Evolutionary conservation across 2,797 vertebrate species (phyloP).

Genomic region (Miichthys miiuy): DNA sequence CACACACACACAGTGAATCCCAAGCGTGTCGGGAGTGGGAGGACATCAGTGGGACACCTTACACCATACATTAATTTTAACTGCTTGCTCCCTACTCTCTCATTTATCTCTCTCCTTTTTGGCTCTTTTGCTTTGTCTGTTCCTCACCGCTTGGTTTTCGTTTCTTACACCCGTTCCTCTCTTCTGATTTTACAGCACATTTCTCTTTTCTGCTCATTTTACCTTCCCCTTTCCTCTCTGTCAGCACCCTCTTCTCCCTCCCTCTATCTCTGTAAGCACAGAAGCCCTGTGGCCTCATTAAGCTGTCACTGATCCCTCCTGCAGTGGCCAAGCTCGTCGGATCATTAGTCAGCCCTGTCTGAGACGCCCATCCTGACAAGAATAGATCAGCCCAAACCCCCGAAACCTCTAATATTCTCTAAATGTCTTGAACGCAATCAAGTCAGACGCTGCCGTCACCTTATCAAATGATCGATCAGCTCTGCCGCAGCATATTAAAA

Average conservation of each 20-base stretch:
- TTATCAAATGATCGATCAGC: conserved; percentile 32
- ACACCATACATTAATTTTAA: conserved; percentile 48
- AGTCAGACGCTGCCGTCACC: not conserved
- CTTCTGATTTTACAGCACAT: conserved; percentile 11
- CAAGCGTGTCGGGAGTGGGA: conserved; percentile 49
- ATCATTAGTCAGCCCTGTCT: conserved; percentile 74
- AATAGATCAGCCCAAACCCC: conserved; percentile 66
- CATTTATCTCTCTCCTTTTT: conserved; percentile 39
- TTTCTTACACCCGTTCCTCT: conserved; percentile 22
- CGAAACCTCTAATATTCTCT: conserved; percentile 64
- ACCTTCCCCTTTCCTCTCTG: not conserved
- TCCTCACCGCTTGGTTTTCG: not conserved
- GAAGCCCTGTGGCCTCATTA: conserved; percentile 72
- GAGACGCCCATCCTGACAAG: conserved; percentile 59
- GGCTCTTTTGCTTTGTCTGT: not conserved
- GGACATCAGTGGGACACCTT: conserved; percentile 56
- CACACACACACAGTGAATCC: conserved; percentile 32
- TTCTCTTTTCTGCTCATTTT: conserved; percentile 23
- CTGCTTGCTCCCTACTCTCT: conserved; percentile 19
- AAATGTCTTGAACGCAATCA: conserved; percentile 48
- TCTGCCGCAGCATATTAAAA: conserved; percentile 5
- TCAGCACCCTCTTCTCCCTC: not conserved
- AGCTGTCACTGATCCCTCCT: conserved; percentile 70
- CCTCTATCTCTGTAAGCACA: conserved; percentile 56
- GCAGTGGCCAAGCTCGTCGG: conserved; percentile 42